Percentiles rank a stretch among this genome's conserved stretches.
Conservation (phyloP, 2,797 vertebrate species). For the Bradypus variegatus region DNA sequence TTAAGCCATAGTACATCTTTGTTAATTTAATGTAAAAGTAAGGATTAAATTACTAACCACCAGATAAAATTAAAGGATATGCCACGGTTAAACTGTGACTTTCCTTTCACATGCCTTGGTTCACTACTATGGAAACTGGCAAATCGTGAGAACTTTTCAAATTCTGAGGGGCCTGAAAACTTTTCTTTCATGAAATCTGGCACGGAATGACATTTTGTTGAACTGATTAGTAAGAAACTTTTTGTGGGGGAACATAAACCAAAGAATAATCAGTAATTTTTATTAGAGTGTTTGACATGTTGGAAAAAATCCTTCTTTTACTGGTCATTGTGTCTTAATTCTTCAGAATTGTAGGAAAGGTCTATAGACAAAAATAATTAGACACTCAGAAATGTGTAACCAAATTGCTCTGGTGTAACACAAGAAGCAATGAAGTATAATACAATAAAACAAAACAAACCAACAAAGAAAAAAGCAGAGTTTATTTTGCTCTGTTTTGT, state of each 20-base stretch:
- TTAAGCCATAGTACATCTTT: background rate
- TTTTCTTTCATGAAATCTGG: conserved; percentile 18
- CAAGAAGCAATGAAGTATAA: conserved; percentile 3
- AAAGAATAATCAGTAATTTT: conserved; percentile 8
- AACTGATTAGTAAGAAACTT: conserved; percentile 13
- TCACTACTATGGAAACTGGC: background rate
- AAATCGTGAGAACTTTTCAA: conserved; percentile 2
- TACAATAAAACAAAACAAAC: conserved; percentile 20
- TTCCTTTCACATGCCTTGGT: background rate
- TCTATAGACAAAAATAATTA: conserved; percentile 4
- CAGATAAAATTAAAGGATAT: background rate
- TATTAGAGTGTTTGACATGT: background rate
- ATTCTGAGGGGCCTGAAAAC: background rate
- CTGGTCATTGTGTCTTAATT: background rate
- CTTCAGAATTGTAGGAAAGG: conserved; percentile 7
- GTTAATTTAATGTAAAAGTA: conserved; percentile 13
- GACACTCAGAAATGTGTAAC: conserved; percentile 1
- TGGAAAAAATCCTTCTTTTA: background rate
- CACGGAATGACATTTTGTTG: conserved; percentile 1
- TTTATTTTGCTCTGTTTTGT: background rate
- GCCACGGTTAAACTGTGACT: background rate
- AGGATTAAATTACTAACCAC: background rate
- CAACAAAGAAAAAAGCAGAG: background rate
- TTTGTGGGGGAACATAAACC: conserved; percentile 7
- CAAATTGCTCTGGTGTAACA: background rate